A percentile compares a stretch with the other conserved stretches of the same genome.
Evolutionary conservation across 2,113 vertebrate genomes (phyloP).

Genomic region (Elaphurus davidianus): DNA sequence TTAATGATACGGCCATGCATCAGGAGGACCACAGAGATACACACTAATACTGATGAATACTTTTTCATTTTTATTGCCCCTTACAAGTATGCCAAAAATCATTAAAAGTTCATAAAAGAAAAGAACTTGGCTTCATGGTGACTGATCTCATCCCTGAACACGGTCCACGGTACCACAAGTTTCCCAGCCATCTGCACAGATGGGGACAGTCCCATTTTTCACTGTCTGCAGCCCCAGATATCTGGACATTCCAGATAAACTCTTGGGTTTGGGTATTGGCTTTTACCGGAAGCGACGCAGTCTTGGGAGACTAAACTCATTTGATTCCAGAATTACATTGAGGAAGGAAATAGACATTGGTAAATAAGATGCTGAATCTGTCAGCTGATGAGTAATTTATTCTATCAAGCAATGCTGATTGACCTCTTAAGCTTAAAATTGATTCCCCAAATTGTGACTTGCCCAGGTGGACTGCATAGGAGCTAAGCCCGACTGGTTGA

Average conservation of each 20-base stretch:
- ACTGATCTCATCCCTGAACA: conserved; percentile 53
- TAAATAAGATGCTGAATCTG: background rate
- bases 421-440: background rate
- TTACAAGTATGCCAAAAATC: conserved; percentile 49
- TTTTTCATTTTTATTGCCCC: conserved; percentile 59
- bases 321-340: conserved; percentile 32
- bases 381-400: background rate
- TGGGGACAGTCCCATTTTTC: conserved; percentile 49
- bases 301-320: background rate
- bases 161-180: background rate
- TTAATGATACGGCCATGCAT: background rate
- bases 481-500: background rate
- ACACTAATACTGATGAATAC: conserved; percentile 19
- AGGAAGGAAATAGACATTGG: background rate
- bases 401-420: background rate
- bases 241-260: background rate
- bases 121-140: conserved; percentile 54
- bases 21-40: background rate
- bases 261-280: background rate
- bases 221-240: conserved; percentile 28
- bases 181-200: conserved; percentile 46
- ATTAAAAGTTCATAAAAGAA: conserved; percentile 67
- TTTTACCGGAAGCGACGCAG: background rate
- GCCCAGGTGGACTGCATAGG: fast-evolving
- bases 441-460: background rate